A percentile compares a stretch with the other conserved stretches of the same genome.
Evolutionary conservation across 1,140 invertebrate genomes (phyloP).

Genomic region (Trichonephila clavipes): DNA sequence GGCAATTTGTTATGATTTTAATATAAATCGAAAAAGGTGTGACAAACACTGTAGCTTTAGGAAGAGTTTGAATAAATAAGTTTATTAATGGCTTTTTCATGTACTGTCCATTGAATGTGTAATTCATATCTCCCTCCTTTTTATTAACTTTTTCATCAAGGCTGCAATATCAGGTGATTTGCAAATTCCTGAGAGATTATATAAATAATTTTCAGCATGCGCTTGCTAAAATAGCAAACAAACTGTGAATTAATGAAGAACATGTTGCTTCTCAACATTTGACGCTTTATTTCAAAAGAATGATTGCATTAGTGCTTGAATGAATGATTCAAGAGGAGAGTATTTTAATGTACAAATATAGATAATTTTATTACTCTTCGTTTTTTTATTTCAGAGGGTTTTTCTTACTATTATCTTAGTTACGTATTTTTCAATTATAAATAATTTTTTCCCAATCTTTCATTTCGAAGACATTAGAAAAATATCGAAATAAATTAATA

Average conservation of each 20-base stretch:
- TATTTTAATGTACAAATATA: too few species aligned
- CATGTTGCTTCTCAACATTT: neutral
- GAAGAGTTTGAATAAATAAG: neutral
- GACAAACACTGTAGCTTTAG: neutral
- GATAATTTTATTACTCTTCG: too few species aligned
- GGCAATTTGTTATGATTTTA: constrained; percentile 30
- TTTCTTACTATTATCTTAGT: too few species aligned
- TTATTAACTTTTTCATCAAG: neutral
- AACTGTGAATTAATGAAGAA: neutral
- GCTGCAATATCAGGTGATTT: neutral
- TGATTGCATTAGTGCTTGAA: too few species aligned
- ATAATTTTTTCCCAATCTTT: too few species aligned
- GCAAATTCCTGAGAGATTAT: neutral
- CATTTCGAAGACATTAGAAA: too few species aligned
- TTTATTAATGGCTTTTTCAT: constrained; percentile 13
- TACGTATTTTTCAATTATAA: too few species aligned
- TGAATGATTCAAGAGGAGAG: too few species aligned
- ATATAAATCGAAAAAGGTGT: neutral
- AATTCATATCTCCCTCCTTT: neutral
- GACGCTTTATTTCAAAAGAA: too few species aligned
- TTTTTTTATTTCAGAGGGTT: too few species aligned
- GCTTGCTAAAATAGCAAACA: neutral
- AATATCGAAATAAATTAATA: too few species aligned
- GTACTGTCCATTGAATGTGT: neutral
- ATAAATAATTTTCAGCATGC: neutral